Evolutionary conservation across 23 tunicate genomes (phyloP), one percentile per base, ranked within the genome.

Genomic region (Clavelina lepadiformis): DNA sequence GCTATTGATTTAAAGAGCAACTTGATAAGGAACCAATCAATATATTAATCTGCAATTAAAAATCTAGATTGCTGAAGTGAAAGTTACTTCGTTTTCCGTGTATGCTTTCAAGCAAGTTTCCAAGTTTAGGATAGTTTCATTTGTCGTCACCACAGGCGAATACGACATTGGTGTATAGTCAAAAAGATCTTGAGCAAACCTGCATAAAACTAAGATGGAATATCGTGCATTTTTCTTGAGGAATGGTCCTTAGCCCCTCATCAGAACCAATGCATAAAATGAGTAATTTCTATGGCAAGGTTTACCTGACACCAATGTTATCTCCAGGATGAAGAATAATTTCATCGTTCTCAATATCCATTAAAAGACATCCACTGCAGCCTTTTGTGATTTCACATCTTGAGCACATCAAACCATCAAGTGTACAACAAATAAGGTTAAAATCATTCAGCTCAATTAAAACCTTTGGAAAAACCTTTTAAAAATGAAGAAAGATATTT

Each of bases 361-460:
- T 52, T 11, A 33, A 34, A 25, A 20, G 24, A 38, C 80, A 74
- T 31, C 80, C 80, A 2, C 45, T 49, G 51, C 80, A 74, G 6
- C 51, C 23, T 18, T 65, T 37, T 19, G 68, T 46, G 49, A 45
- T 49, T 41, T 63, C 68, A 51, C 80, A 74, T 8, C 80, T 70
- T 3, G 80, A 74, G 31, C 80, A 74, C 33, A 58, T 8, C 13
- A 58, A 46, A 51, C 80, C 80, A 51, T 74, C 80, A 2, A 74
- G 71, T 19, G 80, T 24, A 18, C 62, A 50, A 30, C 41, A 74
- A 27, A 50, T 34, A 15, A 74, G 62, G n/a, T 41, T 18, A 31
- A 23, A 51, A 21, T 74, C 68, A n/a, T 38, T 11, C 1, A 13
- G 33, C 35, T 33, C 20, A 2, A 37, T 28, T 1, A 62, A 49